phyloP scores from a whole-genome alignment of 2,888 invertebrate genomes.

The Drosophila nr. perissopoda region DNA sequence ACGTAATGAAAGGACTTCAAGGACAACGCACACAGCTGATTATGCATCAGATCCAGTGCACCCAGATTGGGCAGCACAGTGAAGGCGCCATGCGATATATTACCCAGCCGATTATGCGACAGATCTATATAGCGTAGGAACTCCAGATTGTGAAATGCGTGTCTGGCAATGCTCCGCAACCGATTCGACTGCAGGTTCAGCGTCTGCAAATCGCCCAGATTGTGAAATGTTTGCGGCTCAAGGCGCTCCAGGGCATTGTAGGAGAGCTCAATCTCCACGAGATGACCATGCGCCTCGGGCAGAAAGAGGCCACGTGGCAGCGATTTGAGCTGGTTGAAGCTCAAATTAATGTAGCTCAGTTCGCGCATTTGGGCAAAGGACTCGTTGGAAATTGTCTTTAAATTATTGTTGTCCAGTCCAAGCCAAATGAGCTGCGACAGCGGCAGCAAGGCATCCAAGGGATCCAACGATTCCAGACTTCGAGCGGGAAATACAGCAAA shows the following conservation, averaged over 20 bases:
- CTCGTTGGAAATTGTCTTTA: constrained; percentile 90
- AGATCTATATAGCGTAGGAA: constrained; percentile 93
- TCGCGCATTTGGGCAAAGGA: constrained; percentile 89
- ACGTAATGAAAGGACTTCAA: constrained; percentile 89
- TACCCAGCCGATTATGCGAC: constrained; percentile 91
- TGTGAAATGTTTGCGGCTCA: constrained; percentile 89
- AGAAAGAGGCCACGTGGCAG: constrained; percentile 90
- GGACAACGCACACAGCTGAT: constrained; percentile 89
- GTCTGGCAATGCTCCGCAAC: constrained; percentile 89
- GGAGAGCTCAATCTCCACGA: constrained; percentile 92
- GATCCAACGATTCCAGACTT: constrained; percentile 86
- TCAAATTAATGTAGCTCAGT: constrained; percentile 93
- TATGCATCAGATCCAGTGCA: constrained; percentile 92
- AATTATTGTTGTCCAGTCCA: constrained; percentile 94
- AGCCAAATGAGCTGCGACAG: constrained; percentile 92
- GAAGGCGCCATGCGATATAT: constrained; percentile 91
- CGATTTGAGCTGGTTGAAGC: constrained; percentile 92
- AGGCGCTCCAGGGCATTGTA: constrained; percentile 91
- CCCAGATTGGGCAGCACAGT: constrained; percentile 91
- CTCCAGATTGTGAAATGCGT: constrained; percentile 91
- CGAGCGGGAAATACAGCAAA: constrained; percentile 90
- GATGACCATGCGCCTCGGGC: constrained; percentile 89
- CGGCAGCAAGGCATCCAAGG: constrained; percentile 90
- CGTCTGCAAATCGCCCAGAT: constrained; percentile 90
- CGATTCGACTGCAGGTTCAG: constrained; percentile 92